These are phyloP conservation scores for Chrysomela aeneicollis DNA, from an alignment of 2,888 invertebrate species.

Conservation along the genomic window DNA sequence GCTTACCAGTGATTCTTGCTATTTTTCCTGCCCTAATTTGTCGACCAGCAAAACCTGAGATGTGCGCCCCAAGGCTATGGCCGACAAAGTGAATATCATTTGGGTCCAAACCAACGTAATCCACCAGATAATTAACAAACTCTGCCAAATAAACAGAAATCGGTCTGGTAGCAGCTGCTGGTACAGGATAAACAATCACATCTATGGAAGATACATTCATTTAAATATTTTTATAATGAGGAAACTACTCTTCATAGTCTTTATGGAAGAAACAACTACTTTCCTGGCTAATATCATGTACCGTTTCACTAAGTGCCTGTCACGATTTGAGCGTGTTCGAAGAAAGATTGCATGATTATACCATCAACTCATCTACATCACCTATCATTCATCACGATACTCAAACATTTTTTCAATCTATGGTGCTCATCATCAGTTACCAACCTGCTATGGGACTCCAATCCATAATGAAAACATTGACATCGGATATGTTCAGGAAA, in stretches of 20 bases:
- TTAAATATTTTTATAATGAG: too few species aligned
- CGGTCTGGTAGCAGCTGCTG: constrained; percentile 58
- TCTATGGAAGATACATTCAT: constrained; percentile 25
- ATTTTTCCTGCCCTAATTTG: constrained; percentile 61
- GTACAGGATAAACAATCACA: constrained; percentile 51
- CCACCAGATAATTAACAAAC: constrained; percentile 59
- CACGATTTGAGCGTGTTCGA: too few species aligned
- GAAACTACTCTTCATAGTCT: too few species aligned
- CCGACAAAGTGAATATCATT: constrained; percentile 65
- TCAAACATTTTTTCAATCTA: too few species aligned
- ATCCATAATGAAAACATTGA: constrained; percentile 61
- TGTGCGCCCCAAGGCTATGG: constrained; percentile 68
- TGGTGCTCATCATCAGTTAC: constrained; percentile 3
- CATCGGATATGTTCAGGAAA: constrained; percentile 59
- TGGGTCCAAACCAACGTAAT: constrained; percentile 53
- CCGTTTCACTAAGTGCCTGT: too few species aligned
- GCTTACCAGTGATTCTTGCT: constrained; percentile 67
- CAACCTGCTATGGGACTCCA: constrained; percentile 44
- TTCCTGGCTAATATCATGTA: too few species aligned
- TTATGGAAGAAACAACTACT: too few species aligned
- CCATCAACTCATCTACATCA: too few species aligned
- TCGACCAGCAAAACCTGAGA: constrained; percentile 60
- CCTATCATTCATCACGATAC: too few species aligned
- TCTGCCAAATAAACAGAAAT: constrained; percentile 64
- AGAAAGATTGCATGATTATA: too few species aligned